Conservation (phyloP, 2,888 invertebrate genomes). For the Trichopria drosophilae region DNA sequence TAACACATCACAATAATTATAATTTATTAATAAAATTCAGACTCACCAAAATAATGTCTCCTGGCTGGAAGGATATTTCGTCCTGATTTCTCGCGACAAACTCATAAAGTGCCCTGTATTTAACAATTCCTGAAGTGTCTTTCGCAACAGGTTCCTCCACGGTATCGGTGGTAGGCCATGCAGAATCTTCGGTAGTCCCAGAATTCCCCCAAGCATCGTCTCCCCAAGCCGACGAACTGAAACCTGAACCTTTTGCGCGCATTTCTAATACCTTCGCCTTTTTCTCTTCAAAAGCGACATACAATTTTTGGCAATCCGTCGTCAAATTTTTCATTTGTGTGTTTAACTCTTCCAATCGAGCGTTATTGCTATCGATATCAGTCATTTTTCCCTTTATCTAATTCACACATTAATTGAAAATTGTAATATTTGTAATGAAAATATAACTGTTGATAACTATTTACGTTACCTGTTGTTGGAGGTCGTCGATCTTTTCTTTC, state of each 20-base stretch:
- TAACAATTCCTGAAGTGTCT: slow-evolving; percentile 62
- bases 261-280: slow-evolving; percentile 62
- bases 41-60: slow-evolving; percentile 84
- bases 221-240: slow-evolving; percentile 65
- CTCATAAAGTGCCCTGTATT: slow-evolving; percentile 90
- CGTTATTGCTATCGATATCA: slow-evolving; percentile 80
- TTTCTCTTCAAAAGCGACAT: slow-evolving; percentile 71
- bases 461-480: slow-evolving; percentile 64
- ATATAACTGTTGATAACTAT: slow-evolving; percentile 17
- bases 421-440: slow-evolving; percentile 6
- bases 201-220: slow-evolving; percentile 64
- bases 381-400: slow-evolving; percentile 77
- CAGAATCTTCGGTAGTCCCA: slow-evolving; percentile 47
- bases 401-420: no score
- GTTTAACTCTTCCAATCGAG: slow-evolving; percentile 74
- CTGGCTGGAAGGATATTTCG: slow-evolving; percentile 90
- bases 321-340: slow-evolving; percentile 69
- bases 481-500: slow-evolving; percentile 73
- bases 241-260: slow-evolving; percentile 60
- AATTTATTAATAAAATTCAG: slow-evolving; percentile 1
- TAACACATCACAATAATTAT: no score
- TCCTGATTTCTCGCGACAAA: slow-evolving; percentile 90
- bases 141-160: slow-evolving; percentile 46
- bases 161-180: slow-evolving; percentile 61
- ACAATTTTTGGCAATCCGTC: slow-evolving; percentile 70